phyloP scores from a whole-genome alignment of 1,140 invertebrate species.

The Archivesica marissinica region DNA sequence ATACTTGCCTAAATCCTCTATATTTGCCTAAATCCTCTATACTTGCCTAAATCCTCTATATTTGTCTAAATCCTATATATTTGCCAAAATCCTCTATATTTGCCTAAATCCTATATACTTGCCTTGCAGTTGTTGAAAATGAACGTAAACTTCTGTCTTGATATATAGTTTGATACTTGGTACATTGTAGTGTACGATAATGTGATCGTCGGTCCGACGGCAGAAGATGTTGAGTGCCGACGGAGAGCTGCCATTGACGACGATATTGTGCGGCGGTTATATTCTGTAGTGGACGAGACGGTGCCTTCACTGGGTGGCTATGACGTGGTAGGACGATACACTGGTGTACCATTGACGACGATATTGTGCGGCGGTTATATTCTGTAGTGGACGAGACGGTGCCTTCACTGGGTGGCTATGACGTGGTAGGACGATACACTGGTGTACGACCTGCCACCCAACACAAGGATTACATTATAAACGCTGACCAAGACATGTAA shows the following conservation, averaged over 20 bases:
- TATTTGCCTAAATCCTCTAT: no score
- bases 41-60: no score
- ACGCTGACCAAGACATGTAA: slow-evolving; percentile 58
- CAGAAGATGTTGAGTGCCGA: slow-evolving; percentile 64
- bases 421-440: slow-evolving; percentile 61
- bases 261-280: slow-evolving; percentile 38
- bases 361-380: slow-evolving; percentile 40
- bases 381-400: slow-evolving; percentile 32
- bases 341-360: slow-evolving; percentile 65
- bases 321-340: slow-evolving; percentile 61
- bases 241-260: slow-evolving; percentile 17
- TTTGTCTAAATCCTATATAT: no score
- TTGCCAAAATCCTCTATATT: no score
- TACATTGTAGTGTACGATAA: slow-evolving; percentile 70
- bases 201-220: slow-evolving; percentile 71
- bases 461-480: slow-evolving; percentile 72
- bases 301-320: slow-evolving; percentile 57
- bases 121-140: no score
- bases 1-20: no score
- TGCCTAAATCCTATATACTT: no score
- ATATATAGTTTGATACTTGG: no score
- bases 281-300: slow-evolving; percentile 3
- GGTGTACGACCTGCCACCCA: slow-evolving; percentile 72
- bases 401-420: slow-evolving; percentile 50
- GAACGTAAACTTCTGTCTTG: no score